Base-by-base conservation (phyloP, 2,797 vertebrate genomes). In the Cetoscarus ocellatus region DNA sequence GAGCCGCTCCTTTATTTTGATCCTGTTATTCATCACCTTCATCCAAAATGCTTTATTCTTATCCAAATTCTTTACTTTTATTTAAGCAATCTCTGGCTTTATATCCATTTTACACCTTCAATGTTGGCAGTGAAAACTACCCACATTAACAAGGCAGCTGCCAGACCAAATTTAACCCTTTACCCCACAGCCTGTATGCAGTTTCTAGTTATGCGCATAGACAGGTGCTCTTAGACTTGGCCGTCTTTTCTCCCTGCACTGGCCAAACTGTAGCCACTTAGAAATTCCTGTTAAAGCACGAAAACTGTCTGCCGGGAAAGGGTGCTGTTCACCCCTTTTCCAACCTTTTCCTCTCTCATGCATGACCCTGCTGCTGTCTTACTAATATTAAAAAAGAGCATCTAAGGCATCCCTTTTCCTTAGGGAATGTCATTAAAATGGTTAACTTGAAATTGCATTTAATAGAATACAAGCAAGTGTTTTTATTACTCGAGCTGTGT, bases 221-320 rank as follows among this genome's bases (percentile, higher is more conserved):
- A 12, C 48, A 49, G 74, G 35, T 56, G 64, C 27, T 2, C 60
- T 78, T 53, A 36, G 43, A 43, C 39, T 43, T 17, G 48, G 43
- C 48, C 78, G 75, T 72, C 77, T 61, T 57, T 75, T 60, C 45
- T 64, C 53, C 18, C 1, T 42, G 39, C 63, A 70, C 60, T 38
- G 60, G 66, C 43, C 49, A 49, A 54, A 6, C 49, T 59, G 18
- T 47, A 69, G 50, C 44, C 53, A 59, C 50, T 52, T 73, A 42
- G 45, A 72, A 71, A 60, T 61, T 67, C 65, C 56, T 44, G 45
- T 66, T 78, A 61, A 4, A 62, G 56, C 59, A 65, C 74, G 49
- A 79, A 81, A 81, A 47, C 42, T 75, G 42, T 73, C 53, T 73
- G 57, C 67, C 54, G 73, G 42, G 55, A 63, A 69, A 57, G 70